These are phyloP conservation scores for Cephus spinipes DNA, from an alignment of 2,888 invertebrate species.

Conservation along the genomic window DNA sequence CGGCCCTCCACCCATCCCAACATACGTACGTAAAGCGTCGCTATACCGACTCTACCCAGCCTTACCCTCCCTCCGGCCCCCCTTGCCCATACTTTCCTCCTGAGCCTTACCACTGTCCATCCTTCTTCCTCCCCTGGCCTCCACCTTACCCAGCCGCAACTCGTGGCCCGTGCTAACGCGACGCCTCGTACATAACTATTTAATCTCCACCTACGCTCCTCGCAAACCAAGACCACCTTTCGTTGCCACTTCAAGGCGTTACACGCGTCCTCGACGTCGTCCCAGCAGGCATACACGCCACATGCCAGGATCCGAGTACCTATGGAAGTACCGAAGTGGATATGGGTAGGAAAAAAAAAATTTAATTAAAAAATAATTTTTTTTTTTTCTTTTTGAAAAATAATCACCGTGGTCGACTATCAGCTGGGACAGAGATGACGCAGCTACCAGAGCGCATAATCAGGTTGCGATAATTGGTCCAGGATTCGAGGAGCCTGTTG, in stretches of 20 bases:
- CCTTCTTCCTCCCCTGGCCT: neutral
- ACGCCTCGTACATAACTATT: slow-evolving; percentile 45
- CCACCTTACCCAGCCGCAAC: slow-evolving; percentile 10
- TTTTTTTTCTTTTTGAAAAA: neutral
- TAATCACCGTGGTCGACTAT: neutral
- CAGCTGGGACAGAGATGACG: neutral
- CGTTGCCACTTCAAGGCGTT: neutral
- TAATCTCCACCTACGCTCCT: slow-evolving; percentile 26
- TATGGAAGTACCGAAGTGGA: neutral
- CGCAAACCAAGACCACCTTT: slow-evolving; percentile 18
- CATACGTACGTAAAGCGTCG: neutral
- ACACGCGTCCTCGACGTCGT: neutral
- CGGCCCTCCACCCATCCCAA: neutral
- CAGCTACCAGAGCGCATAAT: neutral
- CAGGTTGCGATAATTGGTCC: neutral
- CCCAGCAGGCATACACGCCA: neutral
- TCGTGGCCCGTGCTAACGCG: slow-evolving; percentile 43
- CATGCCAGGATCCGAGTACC: neutral
- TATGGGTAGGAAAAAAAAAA: neutral
- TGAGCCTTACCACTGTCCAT: neutral
- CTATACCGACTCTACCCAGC: neutral
- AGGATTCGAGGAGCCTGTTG: slow-evolving; percentile 1
- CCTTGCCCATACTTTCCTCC: neutral
- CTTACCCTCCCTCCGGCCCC: neutral
- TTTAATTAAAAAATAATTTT: neutral